A percentile compares a stretch with the other conserved stretches of the same genome.
Conservation (phyloP, 2,888 invertebrate species). For the Chironomus tentans region DNA sequence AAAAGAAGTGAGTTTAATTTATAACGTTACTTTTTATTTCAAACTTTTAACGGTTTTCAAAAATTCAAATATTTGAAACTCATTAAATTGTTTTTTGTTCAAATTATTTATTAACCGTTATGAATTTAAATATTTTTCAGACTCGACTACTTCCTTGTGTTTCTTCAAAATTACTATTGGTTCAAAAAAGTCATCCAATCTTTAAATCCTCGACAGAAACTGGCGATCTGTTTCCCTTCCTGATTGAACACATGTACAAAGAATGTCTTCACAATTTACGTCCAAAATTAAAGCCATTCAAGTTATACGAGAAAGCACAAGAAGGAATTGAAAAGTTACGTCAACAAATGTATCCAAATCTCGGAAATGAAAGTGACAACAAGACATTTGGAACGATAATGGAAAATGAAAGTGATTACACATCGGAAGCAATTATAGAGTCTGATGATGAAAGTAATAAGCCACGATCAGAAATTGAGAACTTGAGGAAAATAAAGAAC, state of each 20-base stretch:
- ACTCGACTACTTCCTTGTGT: slow-evolving; percentile 83
- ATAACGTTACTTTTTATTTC: not conserved
- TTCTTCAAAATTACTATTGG: slow-evolving; percentile 92
- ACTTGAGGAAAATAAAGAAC: slow-evolving; percentile 45
- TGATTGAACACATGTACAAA: slow-evolving; percentile 78
- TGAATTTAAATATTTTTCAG: slow-evolving; percentile 38
- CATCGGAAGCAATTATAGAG: slow-evolving; percentile 44
- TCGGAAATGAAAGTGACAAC: slow-evolving; percentile 38
- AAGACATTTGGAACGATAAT: slow-evolving; percentile 41
- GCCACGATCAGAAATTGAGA: slow-evolving; percentile 43
- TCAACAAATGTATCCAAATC: slow-evolving; percentile 53
- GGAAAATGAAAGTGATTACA: slow-evolving; percentile 47
- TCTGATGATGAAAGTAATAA: slow-evolving; percentile 38
- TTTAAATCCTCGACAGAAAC: slow-evolving; percentile 44
- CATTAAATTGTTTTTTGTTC: not conserved
- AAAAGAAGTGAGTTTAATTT: slow-evolving; percentile 60
- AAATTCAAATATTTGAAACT: too few species aligned
- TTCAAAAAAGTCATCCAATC: slow-evolving; percentile 69
- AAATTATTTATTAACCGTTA: not conserved
- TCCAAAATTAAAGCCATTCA: slow-evolving; percentile 68
- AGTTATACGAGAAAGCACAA: slow-evolving; percentile 72
- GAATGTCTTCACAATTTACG: slow-evolving; percentile 74
- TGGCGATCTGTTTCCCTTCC: slow-evolving; percentile 67
- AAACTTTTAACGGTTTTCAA: not conserved
- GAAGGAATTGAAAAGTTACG: slow-evolving; percentile 71